Evolutionary conservation across 2,888 invertebrate genomes (phyloP).

Genomic region (Amphiduros pacificus): DNA sequence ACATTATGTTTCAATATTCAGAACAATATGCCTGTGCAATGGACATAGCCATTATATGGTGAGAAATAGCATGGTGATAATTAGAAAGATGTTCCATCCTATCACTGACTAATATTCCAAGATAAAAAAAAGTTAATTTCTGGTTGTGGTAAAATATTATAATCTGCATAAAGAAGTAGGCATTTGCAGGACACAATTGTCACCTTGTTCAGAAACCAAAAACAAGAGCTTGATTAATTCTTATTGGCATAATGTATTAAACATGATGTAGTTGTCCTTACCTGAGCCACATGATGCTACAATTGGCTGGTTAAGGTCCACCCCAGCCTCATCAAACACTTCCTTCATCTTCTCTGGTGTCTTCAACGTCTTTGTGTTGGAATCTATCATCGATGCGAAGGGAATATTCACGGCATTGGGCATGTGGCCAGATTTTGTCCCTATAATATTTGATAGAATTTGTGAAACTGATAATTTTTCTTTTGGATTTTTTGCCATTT

Average conservation of each 20-base stretch:
- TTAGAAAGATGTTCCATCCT: too few relatives aligned
- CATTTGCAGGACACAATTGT: too few relatives aligned
- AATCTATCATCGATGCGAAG: slow-evolving; percentile 36
- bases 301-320: slow-evolving; percentile 45
- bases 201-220: background rate
- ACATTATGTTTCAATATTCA: too few relatives aligned
- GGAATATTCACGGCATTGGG: slow-evolving; percentile 44
- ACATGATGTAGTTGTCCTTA: slow-evolving; percentile 19
- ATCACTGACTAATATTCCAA: background rate
- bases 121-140: too few relatives aligned
- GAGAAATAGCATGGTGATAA: too few relatives aligned
- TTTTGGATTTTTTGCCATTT: too few relatives aligned
- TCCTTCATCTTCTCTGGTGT: slow-evolving; percentile 36
- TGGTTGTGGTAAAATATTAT: too few relatives aligned
- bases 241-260: background rate
- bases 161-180: too few relatives aligned
- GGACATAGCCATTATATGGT: too few relatives aligned
- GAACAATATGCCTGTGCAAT: background rate
- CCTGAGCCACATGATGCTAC: slow-evolving; percentile 54
- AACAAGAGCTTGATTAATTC: background rate
- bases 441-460: slow-evolving; percentile 34
- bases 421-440: slow-evolving; percentile 50
- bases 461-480: background rate
- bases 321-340: slow-evolving; percentile 36
- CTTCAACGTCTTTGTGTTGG: slow-evolving; percentile 36